These are phyloP conservation scores for Pantala flavescens DNA, from an alignment of 1,140 invertebrate species.

Conservation along the genomic window DNA sequence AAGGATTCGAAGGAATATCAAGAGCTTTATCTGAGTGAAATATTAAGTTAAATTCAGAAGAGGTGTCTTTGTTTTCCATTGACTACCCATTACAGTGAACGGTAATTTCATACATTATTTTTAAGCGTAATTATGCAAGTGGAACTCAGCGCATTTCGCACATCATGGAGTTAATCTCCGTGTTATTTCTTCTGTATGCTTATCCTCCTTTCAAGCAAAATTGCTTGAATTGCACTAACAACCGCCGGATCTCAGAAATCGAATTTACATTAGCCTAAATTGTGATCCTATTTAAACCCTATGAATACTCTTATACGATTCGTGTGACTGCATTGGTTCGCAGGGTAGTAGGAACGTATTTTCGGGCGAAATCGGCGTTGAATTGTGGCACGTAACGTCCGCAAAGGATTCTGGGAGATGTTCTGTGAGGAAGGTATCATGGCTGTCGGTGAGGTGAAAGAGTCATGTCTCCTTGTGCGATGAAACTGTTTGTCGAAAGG, in stretches of 20 bases:
- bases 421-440: conserved; percentile 22
- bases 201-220: no score
- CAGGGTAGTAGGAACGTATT: conserved; percentile 18
- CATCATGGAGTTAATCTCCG: background rate
- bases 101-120: no score
- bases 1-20: no score
- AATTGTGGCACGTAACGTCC: conserved; percentile 23
- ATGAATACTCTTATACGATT: background rate
- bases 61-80: no score
- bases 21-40: no score
- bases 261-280: no score
- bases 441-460: conserved; percentile 15
- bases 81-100: no score
- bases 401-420: conserved; percentile 22
- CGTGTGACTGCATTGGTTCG: conserved; percentile 1
- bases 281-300: no score
- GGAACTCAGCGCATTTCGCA: background rate
- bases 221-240: no score
- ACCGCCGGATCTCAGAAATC: no score
- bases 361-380: conserved; percentile 20
- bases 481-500: background rate
- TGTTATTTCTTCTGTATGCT: background rate
- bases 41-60: no score
- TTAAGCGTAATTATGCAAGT: background rate
- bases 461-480: background rate